Evolutionary conservation across 2,888 invertebrate species (phyloP), one percentile per base, ranked within the genome.

Genomic region (Limnephilus rhombicus): DNA sequence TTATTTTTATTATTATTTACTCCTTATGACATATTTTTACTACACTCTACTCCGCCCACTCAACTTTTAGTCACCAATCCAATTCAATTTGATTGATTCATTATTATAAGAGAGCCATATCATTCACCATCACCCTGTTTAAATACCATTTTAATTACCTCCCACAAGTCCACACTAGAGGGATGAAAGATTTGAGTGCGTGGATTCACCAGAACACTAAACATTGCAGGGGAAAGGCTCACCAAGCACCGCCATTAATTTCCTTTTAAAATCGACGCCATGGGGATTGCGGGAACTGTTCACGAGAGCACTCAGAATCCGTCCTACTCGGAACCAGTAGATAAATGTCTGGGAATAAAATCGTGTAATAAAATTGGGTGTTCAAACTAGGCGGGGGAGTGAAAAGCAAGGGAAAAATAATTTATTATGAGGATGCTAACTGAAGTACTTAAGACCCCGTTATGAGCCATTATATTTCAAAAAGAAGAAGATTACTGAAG

Each of bases 191-290:
- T 68, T 68, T 18, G 9, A 68, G n/a, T 68, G 24, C 68, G 9
- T 68, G n/a, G n/a, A 9, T n/a, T 68, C 11, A 68, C n/a, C 68
- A 24, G 24, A n/a, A 68, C 68, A 68, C 68, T 68, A 24, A 68
- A 5, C n/a, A 68, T n/a, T 68, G 1, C 68, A 24, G 68, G 24
- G 68, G n/a, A 68, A 68, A n/a, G 24, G 68, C 68, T 68, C 24
- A n/a, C 68, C 9, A 24, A 68, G 68, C 24, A n/a, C n/a, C 2
- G 9, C 68, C 68, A n/a, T 68, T 68, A 68, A 68, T 68, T n/a
- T 68, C 68, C n/a, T 68, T 68, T 68, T 68, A 68, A 68, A 68
- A 68, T n/a, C n/a, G 68, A 68, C 68, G 68, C 68, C 68, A 68
- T n/a, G 68, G 68, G 68, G 24, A 68, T 68, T 68, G 68, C 24